A percentile compares a stretch with the other conserved stretches of the same genome.
These are phyloP conservation scores for Drosophila malerkotliana DNA, from an alignment of 1,140 invertebrate genomes.

Conservation along the genomic window DNA sequence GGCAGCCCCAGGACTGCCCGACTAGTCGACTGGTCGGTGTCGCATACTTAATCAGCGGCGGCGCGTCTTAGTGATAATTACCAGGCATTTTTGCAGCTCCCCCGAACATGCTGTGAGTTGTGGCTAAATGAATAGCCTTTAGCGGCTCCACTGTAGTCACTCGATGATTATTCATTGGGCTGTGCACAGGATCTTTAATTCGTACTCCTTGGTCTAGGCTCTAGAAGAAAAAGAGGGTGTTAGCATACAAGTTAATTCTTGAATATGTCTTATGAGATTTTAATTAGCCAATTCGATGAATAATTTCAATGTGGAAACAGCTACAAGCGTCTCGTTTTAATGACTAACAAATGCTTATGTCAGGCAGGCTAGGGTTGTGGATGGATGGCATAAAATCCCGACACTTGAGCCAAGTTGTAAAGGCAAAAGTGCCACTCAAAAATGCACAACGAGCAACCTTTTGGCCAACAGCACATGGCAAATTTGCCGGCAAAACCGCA, in stretches of 20 bases:
- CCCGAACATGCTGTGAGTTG: constrained; percentile 21
- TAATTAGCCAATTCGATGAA: neutral
- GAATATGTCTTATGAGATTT: neutral
- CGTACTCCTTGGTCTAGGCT: constrained; percentile 12
- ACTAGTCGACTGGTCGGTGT: constrained; percentile 42
- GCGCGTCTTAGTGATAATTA: constrained; percentile 77
- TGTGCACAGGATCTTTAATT: constrained; percentile 18
- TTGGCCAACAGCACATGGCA: constrained; percentile 75
- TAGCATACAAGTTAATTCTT: neutral
- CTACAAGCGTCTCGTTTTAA: constrained; percentile 36
- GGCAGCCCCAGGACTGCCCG: constrained; percentile 4
- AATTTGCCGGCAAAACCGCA: constrained; percentile 62
- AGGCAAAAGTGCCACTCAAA: constrained; percentile 56
- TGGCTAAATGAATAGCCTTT: constrained; percentile 66
- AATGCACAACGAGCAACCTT: constrained; percentile 48
- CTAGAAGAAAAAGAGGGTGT: neutral
- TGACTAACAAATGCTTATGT: constrained; percentile 36
- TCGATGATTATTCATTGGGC: constrained; percentile 60
- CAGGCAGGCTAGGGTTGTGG: constrained; percentile 2
- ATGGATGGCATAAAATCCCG: constrained; percentile 4
- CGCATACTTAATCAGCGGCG: constrained; percentile 77
- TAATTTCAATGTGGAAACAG: neutral
- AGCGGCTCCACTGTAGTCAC: constrained; percentile 45
- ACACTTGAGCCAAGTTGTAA: constrained; percentile 37
- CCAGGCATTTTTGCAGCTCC: constrained; percentile 65